Conservation (phyloP, 2,113 vertebrate genomes). For the Phoxinus phoxinus region DNA sequence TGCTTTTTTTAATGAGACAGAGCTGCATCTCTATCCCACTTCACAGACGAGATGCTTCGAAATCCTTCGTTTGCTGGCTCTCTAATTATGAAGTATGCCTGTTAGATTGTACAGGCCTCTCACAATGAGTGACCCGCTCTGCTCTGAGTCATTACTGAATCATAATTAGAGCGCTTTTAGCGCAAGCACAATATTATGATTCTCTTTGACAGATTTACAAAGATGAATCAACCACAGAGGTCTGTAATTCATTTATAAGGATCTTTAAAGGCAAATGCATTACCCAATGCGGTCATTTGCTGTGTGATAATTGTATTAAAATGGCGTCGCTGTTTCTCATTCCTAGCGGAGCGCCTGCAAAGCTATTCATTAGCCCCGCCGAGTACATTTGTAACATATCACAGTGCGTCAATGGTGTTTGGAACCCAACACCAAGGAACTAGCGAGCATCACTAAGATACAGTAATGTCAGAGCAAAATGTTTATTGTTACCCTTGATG, state of each 20-base stretch:
- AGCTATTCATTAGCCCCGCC: not conserved
- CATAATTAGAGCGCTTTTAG: conserved; percentile 42
- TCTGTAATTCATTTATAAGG: conserved; percentile 27
- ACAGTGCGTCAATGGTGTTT: not conserved
- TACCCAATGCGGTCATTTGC: conserved; percentile 17
- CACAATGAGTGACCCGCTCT: conserved; percentile 65
- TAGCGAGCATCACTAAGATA: not conserved
- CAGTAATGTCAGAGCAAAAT: conserved; percentile 43
- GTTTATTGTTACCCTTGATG: conserved; percentile 50
- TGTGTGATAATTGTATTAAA: conserved; percentile 43
- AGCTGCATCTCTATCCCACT: conserved; percentile 21
- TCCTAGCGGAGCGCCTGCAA: conserved; percentile 2
- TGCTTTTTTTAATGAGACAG: conserved; percentile 53
- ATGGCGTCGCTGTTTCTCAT: conserved; percentile 23
- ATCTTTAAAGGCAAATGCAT: conserved; percentile 39
- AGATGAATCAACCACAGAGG: conserved; percentile 6
- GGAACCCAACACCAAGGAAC: conserved; percentile 1
- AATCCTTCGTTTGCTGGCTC: conserved; percentile 43
- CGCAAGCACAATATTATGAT: conserved; percentile 29
- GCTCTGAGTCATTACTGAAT: conserved; percentile 67
- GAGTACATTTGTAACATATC: conserved; percentile 21
- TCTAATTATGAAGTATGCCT: conserved; percentile 72
- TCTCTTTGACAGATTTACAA: conserved; percentile 39
- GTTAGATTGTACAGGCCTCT: conserved; percentile 66
- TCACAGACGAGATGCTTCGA: conserved; percentile 23